Evolutionary conservation across 2,797 vertebrate genomes (phyloP).

Genomic region (Lerista edwardsae): DNA sequence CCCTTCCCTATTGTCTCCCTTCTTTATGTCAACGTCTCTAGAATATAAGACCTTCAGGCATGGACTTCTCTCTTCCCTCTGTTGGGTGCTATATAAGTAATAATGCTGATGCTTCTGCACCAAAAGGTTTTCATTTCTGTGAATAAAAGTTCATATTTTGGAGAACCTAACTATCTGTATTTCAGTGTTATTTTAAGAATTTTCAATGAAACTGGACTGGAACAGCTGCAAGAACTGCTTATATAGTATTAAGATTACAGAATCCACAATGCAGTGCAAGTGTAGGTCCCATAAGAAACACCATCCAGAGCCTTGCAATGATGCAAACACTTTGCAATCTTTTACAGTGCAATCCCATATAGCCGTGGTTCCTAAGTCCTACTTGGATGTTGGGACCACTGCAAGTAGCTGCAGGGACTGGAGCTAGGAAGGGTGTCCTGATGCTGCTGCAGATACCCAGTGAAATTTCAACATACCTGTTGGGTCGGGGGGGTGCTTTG

Average conservation of each 20-base stretch:
- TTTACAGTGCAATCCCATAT: neutral
- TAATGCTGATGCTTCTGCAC: neutral
- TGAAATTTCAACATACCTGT: too few relatives aligned
- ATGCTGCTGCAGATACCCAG: too few relatives aligned
- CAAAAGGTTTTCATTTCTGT: neutral
- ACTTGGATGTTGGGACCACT: too few relatives aligned
- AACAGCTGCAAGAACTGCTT: neutral
- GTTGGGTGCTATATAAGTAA: too few relatives aligned
- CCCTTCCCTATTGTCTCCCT: too few relatives aligned
- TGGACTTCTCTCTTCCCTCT: too few relatives aligned
- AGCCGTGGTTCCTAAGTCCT: too few relatives aligned
- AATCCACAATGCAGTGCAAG: neutral
- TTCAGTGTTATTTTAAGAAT: neutral
- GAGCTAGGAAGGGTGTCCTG: too few relatives aligned
- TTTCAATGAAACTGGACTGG: neutral
- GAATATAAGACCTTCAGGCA: too few relatives aligned
- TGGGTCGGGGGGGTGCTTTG: too few relatives aligned
- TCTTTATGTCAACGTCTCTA: too few relatives aligned
- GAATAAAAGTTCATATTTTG: neutral
- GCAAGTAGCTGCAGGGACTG: too few relatives aligned
- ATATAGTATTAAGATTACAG: neutral
- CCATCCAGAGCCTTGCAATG: neutral
- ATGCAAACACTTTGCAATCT: neutral
- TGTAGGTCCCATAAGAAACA: neutral
- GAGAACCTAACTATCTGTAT: neutral